Evolutionary conservation across 2,113 vertebrate species (phyloP).

Genomic region (Illadopsis cleaveri): DNA sequence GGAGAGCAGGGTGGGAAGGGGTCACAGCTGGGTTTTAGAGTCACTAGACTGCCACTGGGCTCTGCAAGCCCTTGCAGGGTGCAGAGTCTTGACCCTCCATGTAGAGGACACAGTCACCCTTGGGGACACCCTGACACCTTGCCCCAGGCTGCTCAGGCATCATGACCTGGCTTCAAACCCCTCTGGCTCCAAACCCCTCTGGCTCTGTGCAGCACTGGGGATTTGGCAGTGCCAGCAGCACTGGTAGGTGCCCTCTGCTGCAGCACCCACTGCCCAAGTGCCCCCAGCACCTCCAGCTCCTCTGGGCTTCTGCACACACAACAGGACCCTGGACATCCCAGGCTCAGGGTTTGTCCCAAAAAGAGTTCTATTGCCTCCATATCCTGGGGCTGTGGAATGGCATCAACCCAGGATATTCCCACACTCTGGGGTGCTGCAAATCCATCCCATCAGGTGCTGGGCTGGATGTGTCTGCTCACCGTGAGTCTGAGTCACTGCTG

Average conservation of each 20-base stretch:
- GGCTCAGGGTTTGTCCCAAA: neutral
- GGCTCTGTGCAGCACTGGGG: fast-evolving
- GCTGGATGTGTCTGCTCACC: neutral
- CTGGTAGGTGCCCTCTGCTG: neutral
- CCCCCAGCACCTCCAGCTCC: neutral
- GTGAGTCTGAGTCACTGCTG: neutral
- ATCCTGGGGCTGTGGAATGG: too few relatives aligned
- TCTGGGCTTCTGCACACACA: neutral
- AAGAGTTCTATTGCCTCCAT: neutral
- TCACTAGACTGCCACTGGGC: neutral
- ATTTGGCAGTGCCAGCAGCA: neutral
- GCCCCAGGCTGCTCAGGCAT: neutral
- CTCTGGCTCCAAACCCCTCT: neutral
- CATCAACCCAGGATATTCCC: neutral
- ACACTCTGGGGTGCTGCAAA: neutral
- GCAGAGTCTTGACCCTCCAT: neutral
- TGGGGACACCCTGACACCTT: neutral
- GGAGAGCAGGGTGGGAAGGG: neutral
- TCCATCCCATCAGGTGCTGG: neutral
- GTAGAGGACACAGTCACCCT: neutral
- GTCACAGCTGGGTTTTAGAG: fast-evolving
- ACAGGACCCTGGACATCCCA: neutral
- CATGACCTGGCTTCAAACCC: neutral
- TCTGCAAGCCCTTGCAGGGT: neutral
- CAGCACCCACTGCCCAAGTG: neutral